phyloP scores from a whole-genome alignment of 2,797 vertebrate species.

The Corythornis leucogaster region DNA sequence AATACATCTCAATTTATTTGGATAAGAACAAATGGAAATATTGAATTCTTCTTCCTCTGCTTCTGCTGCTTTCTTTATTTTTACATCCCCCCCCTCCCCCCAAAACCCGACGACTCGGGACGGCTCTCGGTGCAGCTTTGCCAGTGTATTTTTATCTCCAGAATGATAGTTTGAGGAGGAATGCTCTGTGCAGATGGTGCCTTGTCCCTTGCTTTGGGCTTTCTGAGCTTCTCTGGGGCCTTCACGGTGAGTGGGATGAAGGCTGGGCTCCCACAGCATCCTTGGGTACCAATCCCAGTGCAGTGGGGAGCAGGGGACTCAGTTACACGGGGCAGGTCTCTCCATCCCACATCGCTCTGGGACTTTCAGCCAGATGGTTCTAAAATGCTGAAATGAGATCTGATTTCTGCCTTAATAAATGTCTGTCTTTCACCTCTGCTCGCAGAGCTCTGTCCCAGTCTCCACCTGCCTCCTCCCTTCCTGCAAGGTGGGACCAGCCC shows the following conservation, averaged over 20 bases:
- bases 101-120: background rate
- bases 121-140: background rate
- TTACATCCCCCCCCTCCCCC: background rate
- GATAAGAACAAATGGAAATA: constrained; percentile 74
- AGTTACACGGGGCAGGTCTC: background rate
- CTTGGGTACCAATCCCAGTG: background rate
- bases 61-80: background rate
- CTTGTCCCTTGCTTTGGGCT: background rate
- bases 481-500: background rate
- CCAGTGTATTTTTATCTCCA: background rate
- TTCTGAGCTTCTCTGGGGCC: background rate
- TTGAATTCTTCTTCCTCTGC: constrained; percentile 9
- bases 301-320: rapidly evolving
- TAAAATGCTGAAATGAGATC: rapidly evolving
- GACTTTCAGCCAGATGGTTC: background rate
- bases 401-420: background rate
- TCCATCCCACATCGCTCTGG: rapidly evolving
- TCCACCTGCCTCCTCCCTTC: background rate
- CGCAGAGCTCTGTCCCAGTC: background rate
- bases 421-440: background rate
- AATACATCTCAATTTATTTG: constrained; percentile 82
- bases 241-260: rapidly evolving
- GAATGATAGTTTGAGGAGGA: background rate
- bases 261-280: background rate
- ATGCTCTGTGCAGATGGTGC: rapidly evolving